Evolutionary conservation across 2,113 vertebrate genomes (phyloP).

Genomic region (Boulengeromyrus knoepffleri): DNA sequence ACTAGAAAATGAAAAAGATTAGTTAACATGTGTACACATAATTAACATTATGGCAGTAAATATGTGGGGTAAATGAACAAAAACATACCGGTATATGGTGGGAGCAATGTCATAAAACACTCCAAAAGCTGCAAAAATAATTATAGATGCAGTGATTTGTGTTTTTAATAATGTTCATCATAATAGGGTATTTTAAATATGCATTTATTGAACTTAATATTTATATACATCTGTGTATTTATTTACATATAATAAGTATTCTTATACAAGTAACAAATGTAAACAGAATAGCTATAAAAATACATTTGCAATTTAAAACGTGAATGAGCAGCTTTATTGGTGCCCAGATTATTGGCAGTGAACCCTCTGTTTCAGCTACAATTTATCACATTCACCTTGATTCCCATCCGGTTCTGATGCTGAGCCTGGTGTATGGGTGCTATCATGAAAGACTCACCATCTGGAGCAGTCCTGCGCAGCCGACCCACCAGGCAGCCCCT

Average conservation of each 20-base stretch:
- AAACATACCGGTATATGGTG: background rate
- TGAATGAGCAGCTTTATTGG: background rate
- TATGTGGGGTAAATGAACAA: background rate
- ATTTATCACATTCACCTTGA: conserved; percentile 9
- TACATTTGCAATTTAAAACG: background rate
- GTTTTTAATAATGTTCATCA: background rate
- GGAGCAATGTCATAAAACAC: background rate
- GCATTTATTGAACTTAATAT: background rate
- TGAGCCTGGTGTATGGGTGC: background rate
- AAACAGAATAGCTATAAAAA: background rate
- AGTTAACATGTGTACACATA: background rate
- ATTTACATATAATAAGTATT: background rate
- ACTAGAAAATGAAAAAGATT: background rate
- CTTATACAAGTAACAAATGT: background rate
- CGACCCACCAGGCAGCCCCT: background rate
- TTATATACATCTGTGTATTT: background rate
- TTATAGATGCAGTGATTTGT: background rate
- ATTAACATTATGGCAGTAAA: background rate
- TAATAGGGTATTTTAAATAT: background rate
- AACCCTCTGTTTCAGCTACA: background rate
- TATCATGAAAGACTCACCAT: background rate
- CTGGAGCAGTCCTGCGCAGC: background rate
- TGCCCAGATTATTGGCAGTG: background rate
- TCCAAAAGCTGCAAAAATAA: background rate
- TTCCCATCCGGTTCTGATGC: background rate